Evolutionary conservation across 2,113 vertebrate species (phyloP), one percentile per base, ranked within the genome.

Genomic region (Sorex araneus): DNA sequence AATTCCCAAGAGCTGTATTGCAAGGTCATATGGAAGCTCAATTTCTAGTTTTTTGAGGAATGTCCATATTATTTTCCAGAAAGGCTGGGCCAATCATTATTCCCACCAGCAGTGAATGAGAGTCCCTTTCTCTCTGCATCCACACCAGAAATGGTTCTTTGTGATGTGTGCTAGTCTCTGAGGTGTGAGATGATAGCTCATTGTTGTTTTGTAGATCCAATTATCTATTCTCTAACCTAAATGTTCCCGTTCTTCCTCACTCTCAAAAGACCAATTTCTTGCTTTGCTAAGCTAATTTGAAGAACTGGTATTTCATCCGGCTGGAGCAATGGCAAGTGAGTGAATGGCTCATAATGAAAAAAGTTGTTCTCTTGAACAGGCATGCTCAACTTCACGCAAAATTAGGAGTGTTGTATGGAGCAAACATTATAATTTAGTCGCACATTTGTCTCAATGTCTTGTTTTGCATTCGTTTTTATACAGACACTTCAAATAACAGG

Each of bases 301-400:
- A 83, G 82, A 94, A 75, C 50, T 95, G 87, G 93, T 76, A 93
- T 91, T 97, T 96, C 90, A 34, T 94, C 85, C 86, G 85, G 89
- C 84, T 95, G 69, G 63, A 36, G 77, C 87, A 92, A 94, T 95
- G 93, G 81, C 89, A 89, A 89, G 80, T 19, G 93, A 97, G 96
- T 97, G 95, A 98, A 97, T 94, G 50, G 94, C 57, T 96, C 95
- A 87, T 96, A 96, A 92, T 98, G 96, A 50, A 57, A 84, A 94
- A 87, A 96, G 74, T 92, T n/a, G 93, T 97, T 97, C 91, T 0
- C 0, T 87, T 47, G 80, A 92, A 96, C 83, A 91, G 90, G 89
- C 94, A 80, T 86, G 23, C 69, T 96, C 93, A 96, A 11, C 94
- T 95, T 89, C 91, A 87, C 95, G 95, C 40, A 89, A 93, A 67